Evolutionary conservation across 1,140 invertebrate species (phyloP), one percentile per base, ranked within the genome.

Genomic region (Akabosia matsudoensis): DNA sequence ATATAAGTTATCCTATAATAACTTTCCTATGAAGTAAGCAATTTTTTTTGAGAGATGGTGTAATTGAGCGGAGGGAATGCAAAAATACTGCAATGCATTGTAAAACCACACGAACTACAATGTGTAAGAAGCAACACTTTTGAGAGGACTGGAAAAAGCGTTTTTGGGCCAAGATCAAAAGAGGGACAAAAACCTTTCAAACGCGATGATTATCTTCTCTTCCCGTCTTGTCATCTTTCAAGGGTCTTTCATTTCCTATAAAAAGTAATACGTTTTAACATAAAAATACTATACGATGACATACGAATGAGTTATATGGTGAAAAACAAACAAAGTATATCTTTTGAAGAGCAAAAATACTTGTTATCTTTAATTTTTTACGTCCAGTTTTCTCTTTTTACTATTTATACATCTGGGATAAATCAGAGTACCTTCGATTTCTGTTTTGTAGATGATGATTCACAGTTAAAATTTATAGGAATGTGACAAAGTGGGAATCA

Each of bases 221-320:
- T 61, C 54, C 54, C 73, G 73, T 77, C 76, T 74, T 77, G 76
- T 74, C 76, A 77, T 74, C 76, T 77, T 77, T 77, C 73, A 77
- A 77, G 33, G 71, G 76, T 77, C 76, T 77, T 77, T 77, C 76
- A 77, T 73, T 77, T 77, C 76, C 74, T 33, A 45, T 52, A 76
- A 45, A 10, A 18, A 10, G 18, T 45, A 45, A 45, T 18, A n/a
- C n/a, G n/a, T 18, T 45, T 45, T 45, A 45, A 45, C n/a, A n/a
- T n/a, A n/a, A 45, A 45, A 45, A 45, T 10, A 45, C 37, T 45
- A 45, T 18, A 45, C 18, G n/a, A n/a, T n/a, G n/a, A 45, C 54
- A 61, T 61, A n/a, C 54, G 24, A 22, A 61, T n/a, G 24, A 61
- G 7, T 61, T 61, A n/a, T 4, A 61, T 14, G 54, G 24, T 61